Evolutionary conservation across 2,888 invertebrate species (phyloP).

Genomic region (Pristionchus entomophagus): DNA sequence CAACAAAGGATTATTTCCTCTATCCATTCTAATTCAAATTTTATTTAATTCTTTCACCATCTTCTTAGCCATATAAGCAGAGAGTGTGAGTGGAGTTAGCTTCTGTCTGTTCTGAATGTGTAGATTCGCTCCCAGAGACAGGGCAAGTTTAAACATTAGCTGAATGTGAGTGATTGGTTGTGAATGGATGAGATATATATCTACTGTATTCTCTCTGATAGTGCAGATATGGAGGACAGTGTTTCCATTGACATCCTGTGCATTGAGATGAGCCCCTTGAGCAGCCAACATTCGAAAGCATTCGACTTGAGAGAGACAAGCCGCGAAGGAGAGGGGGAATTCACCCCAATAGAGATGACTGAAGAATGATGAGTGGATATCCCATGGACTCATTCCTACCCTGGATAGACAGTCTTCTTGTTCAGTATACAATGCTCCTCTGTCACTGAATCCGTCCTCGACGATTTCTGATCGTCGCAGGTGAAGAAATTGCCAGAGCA

Average conservation of each 20-base stretch:
- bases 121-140: constrained; percentile 90
- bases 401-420: constrained; percentile 88
- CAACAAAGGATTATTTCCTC: not conserved
- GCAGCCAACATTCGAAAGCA: constrained; percentile 94
- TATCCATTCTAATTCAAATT: no score
- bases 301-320: constrained; percentile 95
- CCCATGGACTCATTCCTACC: constrained; percentile 78
- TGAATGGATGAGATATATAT: not conserved
- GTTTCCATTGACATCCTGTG: constrained; percentile 96
- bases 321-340: constrained; percentile 95
- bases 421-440: constrained; percentile 92
- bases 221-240: constrained; percentile 96
- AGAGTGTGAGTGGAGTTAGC: constrained; percentile 91
- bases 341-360: constrained; percentile 99
- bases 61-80: constrained; percentile 70
- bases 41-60: constrained; percentile 54
- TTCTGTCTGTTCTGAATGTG: constrained; percentile 88
- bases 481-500: constrained; percentile 95
- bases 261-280: constrained; percentile 93
- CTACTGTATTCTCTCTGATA: constrained; percentile 87
- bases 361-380: constrained; percentile 49
- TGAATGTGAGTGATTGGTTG: constrained; percentile 2
- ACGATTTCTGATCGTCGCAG: constrained; percentile 94
- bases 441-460: constrained; percentile 84
- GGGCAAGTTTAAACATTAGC: constrained; percentile 92